A percentile compares a stretch with the other conserved stretches of the same genome.
Conservation (phyloP, 1,140 invertebrate genomes). For the Drosophila kohkoa region DNA sequence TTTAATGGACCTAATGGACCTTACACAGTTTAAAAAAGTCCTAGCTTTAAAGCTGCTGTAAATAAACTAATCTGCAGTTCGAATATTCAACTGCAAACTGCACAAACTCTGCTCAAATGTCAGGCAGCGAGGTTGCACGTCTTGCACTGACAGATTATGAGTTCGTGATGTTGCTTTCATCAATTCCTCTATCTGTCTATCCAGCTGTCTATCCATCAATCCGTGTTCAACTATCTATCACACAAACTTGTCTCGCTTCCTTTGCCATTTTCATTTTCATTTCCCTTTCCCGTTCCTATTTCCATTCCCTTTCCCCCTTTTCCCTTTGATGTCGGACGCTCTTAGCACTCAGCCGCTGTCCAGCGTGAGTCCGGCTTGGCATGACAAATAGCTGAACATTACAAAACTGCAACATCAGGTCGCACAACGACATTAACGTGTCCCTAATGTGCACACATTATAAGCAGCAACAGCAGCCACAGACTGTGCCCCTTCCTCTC, state of each 20-base stretch:
- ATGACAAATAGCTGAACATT: slow-evolving; percentile 72
- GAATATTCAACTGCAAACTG: not conserved
- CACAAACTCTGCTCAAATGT: too few species aligned
- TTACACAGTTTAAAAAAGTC: too few species aligned
- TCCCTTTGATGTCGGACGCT: not conserved
- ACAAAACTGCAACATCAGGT: slow-evolving; percentile 68
- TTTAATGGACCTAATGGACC: too few species aligned
- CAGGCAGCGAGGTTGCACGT: not conserved
- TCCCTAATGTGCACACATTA: slow-evolving; percentile 73
- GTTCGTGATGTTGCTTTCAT: slow-evolving; percentile 1
- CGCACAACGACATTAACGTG: slow-evolving; percentile 58
- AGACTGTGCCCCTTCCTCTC: not conserved
- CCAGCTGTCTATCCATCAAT: slow-evolving; percentile 6
- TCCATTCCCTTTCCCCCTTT: not conserved
- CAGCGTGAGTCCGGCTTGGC: slow-evolving; percentile 31
- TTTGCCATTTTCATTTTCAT: too few species aligned
- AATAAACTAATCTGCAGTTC: not conserved
- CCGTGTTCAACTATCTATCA: slow-evolving; percentile 2
- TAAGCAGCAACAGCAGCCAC: slow-evolving; percentile 25
- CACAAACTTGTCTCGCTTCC: slow-evolving; percentile 1
- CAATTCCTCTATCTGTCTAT: slow-evolving; percentile 11
- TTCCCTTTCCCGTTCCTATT: not conserved
- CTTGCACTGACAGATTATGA: not conserved
- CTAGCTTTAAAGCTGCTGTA: too few species aligned
- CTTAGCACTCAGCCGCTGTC: slow-evolving; percentile 15